A percentile compares a stretch with the other conserved stretches of the same genome.
These are phyloP conservation scores for Pitta sordida DNA, from an alignment of 2,113 vertebrate species.

Conservation along the genomic window DNA sequence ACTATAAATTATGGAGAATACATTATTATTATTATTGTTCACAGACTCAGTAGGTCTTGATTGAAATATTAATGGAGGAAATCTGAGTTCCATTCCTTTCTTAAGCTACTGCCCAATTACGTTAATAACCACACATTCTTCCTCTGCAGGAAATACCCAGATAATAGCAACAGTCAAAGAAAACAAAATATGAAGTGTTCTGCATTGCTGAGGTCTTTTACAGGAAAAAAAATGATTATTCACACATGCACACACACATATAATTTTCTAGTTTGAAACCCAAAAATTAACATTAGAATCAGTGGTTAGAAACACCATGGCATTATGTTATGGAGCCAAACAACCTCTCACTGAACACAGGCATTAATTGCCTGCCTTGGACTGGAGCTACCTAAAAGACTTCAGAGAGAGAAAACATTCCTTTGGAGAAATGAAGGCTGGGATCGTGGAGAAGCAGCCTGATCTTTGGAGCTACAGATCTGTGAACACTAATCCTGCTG, in stretches of 20 bases:
- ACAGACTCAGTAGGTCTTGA: neutral
- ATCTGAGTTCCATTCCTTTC: neutral
- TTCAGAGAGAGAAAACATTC: neutral
- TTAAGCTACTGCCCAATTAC: neutral
- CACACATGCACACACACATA: neutral
- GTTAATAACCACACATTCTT: neutral
- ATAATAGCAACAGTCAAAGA: neutral
- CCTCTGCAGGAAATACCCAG: neutral
- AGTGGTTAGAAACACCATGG: neutral
- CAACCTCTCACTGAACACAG: neutral
- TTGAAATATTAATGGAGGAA: neutral
- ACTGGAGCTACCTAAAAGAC: neutral
- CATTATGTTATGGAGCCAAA: neutral
- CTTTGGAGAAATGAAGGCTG: neutral
- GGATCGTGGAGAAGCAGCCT: neutral
- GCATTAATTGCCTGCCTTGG: conserved; percentile 3
- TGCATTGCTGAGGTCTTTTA: neutral
- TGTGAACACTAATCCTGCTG: neutral
- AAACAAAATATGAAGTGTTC: neutral
- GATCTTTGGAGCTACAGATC: neutral
- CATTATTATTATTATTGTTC: neutral
- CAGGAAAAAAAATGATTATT: neutral
- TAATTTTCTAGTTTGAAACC: conserved; percentile 5
- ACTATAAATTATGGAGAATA: neutral
- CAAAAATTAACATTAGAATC: conserved; percentile 27